Base-by-base conservation (phyloP, 2,797 vertebrate species). In the Bryconaethiops microstoma region DNA sequence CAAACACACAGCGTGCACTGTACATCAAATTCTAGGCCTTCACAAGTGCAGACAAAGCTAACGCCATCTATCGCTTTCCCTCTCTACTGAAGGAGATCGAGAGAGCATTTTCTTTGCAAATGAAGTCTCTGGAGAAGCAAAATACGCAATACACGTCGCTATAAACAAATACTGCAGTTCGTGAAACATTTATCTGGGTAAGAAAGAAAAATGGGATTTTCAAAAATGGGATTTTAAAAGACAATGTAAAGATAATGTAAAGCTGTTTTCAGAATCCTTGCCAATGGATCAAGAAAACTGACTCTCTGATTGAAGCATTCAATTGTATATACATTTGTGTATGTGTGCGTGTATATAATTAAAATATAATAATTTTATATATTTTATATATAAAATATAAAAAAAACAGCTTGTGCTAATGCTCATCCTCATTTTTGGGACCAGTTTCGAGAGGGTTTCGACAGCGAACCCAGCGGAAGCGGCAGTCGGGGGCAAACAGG, bases 31-130 rank as follows among this genome's bases (percentile, higher is more conserved):
- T 45, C 23, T 59, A 6, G 23, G 7, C 9, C 19, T 59, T 67
- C 64, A n/a, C 35, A n/a, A 29, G 4, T 2, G 64, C 5, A 42
- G 35, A 67, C 39, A 42, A 42, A 67, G 39, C 35, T 40, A 42
- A n/a, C n/a, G 39, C 64, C 39, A 9, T 67, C 39, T 62, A 55
- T 21, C 57, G 17, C 21, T 76, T 76, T 55, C 29, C 57, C 54
- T 55, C 29, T 42, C 9, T 14, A 54, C 23, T 55, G 62, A 63
- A 23, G 57, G 55, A 40, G 42, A 19, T 0, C 76, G 39, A 52
- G 16, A 62, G 12, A 59, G 21, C 13, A 21, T 45, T 81, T 76
- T 10, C 21, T 25, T 74, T 14, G 48, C 60, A 73, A 55, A 79
- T 23, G 7, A 9, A 17, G 50, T 79, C 62, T 59, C 39, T 23